These are phyloP conservation scores for Phenganax subtilis DNA, from an alignment of 92 coral and sea anemone species.

Conservation along the genomic window DNA sequence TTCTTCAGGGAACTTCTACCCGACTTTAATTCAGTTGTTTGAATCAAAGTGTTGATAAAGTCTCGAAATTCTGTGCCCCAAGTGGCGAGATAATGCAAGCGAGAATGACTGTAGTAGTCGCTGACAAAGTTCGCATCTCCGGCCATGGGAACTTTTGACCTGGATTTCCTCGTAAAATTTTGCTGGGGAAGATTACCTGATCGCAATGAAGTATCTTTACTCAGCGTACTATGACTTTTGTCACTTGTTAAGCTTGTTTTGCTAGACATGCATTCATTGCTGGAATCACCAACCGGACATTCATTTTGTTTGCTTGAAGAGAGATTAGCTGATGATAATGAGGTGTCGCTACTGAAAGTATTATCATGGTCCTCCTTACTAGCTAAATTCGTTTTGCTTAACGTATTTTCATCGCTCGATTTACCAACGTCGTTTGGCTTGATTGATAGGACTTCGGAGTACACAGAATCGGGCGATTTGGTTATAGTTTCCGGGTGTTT, in stretches of 20 bases:
- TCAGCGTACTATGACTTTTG: background rate
- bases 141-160: constrained; percentile 52
- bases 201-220: background rate
- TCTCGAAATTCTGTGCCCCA: constrained; percentile 96
- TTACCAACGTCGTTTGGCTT: too few relatives aligned
- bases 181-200: constrained; percentile 8
- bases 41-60: constrained; percentile 71
- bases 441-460: too few relatives aligned
- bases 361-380: background rate
- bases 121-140: constrained; percentile 87
- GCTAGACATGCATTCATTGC: background rate
- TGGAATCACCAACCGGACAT: too few relatives aligned
- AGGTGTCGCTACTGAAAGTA: background rate
- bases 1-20: constrained; percentile 40
- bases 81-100: constrained; percentile 82
- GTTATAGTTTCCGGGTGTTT: too few relatives aligned
- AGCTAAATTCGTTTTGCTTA: background rate
- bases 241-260: background rate
- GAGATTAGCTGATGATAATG: background rate
- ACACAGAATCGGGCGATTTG: too few relatives aligned
- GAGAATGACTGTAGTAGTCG: constrained; percentile 81
- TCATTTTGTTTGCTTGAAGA: too few relatives aligned
- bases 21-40: constrained; percentile 37
- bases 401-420: background rate
- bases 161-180: background rate